Evolutionary conservation across 1,140 invertebrate genomes (phyloP).

Genomic region (Drosophila serrata): DNA sequence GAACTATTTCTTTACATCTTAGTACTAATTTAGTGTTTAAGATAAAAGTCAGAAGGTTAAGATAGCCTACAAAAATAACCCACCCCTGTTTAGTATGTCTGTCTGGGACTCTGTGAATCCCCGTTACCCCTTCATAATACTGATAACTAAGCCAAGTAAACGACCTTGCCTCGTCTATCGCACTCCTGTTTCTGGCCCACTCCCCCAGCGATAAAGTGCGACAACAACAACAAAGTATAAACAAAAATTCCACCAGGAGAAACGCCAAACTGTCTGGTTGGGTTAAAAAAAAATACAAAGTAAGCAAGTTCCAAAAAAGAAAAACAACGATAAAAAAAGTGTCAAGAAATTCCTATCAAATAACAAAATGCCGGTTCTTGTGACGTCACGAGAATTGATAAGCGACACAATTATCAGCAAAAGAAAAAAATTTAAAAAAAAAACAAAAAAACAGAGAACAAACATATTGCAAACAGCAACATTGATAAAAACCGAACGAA

Average conservation of each 20-base stretch:
- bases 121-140: not conserved
- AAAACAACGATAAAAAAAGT: constrained; percentile 34
- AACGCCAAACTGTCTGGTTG: constrained; percentile 48
- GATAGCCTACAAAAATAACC: too few species aligned
- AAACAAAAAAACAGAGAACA: constrained; percentile 20
- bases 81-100: not conserved
- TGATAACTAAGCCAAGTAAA: constrained; percentile 25
- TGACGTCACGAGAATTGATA: constrained; percentile 66
- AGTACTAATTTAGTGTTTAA: not conserved
- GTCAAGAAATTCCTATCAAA: constrained; percentile 40
- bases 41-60: not conserved
- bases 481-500: constrained; percentile 53
- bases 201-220: constrained; percentile 16
- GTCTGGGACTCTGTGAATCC: not conserved
- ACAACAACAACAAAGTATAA: constrained; percentile 26
- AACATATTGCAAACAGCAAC: constrained; percentile 66
- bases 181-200: constrained; percentile 13
- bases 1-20: not conserved
- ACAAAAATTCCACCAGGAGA: constrained; percentile 6
- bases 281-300: constrained; percentile 26
- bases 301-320: constrained; percentile 34
- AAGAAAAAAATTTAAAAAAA: constrained; percentile 11
- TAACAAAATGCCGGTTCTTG: constrained; percentile 33
- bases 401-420: constrained; percentile 26
- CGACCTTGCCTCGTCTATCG: constrained; percentile 38